Base-by-base conservation (phyloP, 2,113 vertebrate genomes). In the Notarius lentiginosus region DNA sequence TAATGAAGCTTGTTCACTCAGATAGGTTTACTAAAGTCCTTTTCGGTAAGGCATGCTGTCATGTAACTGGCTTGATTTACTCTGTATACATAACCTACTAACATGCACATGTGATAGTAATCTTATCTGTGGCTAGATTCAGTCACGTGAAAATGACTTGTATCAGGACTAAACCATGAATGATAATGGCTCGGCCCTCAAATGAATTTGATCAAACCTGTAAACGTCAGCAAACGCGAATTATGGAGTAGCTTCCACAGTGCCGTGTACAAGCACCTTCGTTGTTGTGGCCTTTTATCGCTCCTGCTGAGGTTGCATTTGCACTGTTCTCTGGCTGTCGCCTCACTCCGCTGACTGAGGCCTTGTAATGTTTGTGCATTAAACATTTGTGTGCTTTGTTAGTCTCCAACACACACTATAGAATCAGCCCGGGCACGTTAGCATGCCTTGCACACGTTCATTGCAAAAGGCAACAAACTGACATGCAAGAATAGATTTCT, bases 271-370 rank as follows among this genome's bases (percentile, higher is more conserved):
- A 55, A 86, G 55, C 51, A 24, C 22, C 53, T 60, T 81, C 85
- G 87, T 88, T 90, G 89, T 89, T 88, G 82, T 51, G 79, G n/a
- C 63, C 86, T 87, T 88, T 91, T 86, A 90, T 82, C 27, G 61
- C n/a, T 89, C 79, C 51, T 89, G 92, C 91, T 92, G 92, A 93
- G 86, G 47, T 85, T 89, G 92, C 91, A 83, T 86, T 92, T 90
- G 85, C 77, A 73, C 79, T 87, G 86, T 91, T 87, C 86, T 85
- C 68, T 65, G 15, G 63, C 41, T 30, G 24, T 11, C 72, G 72
- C 84, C 79, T 63, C 51, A 30, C 55, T 20, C 83, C 60, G 47
- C 83, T 22, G 73, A 77, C 68, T 79, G 76, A 79, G 79, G 53
- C 27, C 27, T 79, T 75, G 61, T 85, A 83, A 79, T 63, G 84